Evolutionary conservation across 2,113 vertebrate genomes (phyloP).

Genomic region (Acanthochromis polyacanthus): DNA sequence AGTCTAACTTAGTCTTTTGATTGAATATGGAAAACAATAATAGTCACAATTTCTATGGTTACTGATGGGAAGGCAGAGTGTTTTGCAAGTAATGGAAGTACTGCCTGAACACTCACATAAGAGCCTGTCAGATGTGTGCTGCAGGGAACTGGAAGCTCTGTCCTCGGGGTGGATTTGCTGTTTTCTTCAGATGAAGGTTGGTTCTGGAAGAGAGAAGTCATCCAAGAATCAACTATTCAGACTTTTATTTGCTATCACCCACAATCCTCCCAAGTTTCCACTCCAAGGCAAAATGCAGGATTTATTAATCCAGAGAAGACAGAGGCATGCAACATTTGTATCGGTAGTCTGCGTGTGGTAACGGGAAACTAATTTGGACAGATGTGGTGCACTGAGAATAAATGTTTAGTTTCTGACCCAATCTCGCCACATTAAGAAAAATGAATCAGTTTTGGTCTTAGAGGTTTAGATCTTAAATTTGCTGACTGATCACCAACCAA

Average conservation of each 20-base stretch:
- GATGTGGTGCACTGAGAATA: background rate
- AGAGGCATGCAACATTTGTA: background rate
- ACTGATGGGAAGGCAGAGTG: slow-evolving; percentile 28
- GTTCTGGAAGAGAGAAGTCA: too few relatives aligned
- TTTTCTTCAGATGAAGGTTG: too few relatives aligned
- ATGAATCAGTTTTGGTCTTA: slow-evolving; percentile 7
- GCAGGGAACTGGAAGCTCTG: background rate
- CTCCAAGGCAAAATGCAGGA: slow-evolving; percentile 28
- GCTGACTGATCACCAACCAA: slow-evolving; percentile 11
- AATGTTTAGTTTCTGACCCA: background rate
- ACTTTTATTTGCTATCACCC: slow-evolving; percentile 29
- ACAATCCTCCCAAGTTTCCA: slow-evolving; percentile 34
- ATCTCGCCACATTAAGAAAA: slow-evolving; percentile 2
- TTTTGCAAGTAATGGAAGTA: slow-evolving; percentile 22
- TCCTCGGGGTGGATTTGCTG: too few relatives aligned
- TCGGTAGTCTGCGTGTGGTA: background rate
- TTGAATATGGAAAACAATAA: slow-evolving; percentile 58
- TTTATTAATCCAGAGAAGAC: slow-evolving; percentile 29
- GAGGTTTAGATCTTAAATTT: slow-evolving; percentile 17
- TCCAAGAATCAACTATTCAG: too few relatives aligned
- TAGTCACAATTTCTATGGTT: slow-evolving; percentile 10
- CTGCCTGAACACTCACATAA: background rate
- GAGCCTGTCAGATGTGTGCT: slow-evolving; percentile 5
- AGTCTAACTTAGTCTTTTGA: slow-evolving; percentile 35
- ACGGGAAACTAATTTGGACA: slow-evolving; percentile 5